Evolutionary conservation across 1,140 invertebrate genomes (phyloP), one percentile per base, ranked within the genome.

Genomic region (Parapsyche elsis): DNA sequence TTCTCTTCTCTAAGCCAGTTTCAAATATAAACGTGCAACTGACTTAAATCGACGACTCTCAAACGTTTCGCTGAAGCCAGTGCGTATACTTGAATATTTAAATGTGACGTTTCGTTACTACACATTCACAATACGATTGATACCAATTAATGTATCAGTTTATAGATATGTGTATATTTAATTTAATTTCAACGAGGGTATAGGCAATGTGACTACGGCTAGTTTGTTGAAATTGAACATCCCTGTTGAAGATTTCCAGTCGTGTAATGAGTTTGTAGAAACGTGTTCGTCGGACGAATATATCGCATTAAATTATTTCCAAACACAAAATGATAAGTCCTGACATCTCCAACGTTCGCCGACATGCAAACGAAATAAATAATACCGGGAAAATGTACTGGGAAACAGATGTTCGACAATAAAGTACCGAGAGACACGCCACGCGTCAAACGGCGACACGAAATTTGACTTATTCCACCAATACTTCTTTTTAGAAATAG

Each of bases 331-430:
- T 67, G 64, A 67, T 67, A 67, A 67, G 64, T 67, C 24, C 24
- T 67, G 64, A 67, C 21, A 19, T 24, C 16, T 16, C 12, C 16
- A 16, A 16, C 49, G 16, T 53, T 61, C 21, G 7, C 0, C 64
- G 64, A 67, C 64, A 67, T 67, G 64, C 64, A n/a, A 67, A 26
- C 64, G 7, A 67, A 67, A 67, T 67, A 67, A 67, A 67, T 30
- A 67, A 67, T 30, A 67, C 21, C 64, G 24, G n/a, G 21, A 26
- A 67, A 26, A 67, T 67, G 24, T 30, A 67, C 23, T 26, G 64
- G 4, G 24, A 26, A 67, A 67, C 64, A 67, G 64, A 67, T 67
- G 64, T 26, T 19, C 21, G 23, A 24, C 24, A 14, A 26, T 67
- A 67, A 67, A 67, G 64, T 14, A 67, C 19, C 64, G 2, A 67